Conservation (phyloP, 1,140 invertebrate species). For the Eriocheir sinensis region DNA sequence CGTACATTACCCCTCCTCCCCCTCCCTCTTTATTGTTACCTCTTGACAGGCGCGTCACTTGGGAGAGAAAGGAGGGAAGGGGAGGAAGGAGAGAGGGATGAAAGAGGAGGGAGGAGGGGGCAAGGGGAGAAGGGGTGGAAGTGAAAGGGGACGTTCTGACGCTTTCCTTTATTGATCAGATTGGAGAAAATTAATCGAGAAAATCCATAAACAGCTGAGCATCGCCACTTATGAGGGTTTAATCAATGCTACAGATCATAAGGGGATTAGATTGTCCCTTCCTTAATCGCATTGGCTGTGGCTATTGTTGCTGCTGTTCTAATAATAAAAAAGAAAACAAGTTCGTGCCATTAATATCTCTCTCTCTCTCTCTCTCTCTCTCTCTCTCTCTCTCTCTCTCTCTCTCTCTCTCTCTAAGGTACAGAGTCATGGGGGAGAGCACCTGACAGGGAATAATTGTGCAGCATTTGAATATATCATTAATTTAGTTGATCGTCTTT, state of each 20-base stretch:
- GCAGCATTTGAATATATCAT: not conserved
- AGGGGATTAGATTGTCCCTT: not conserved
- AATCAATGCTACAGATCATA: not conserved
- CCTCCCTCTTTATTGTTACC: conserved; percentile 3
- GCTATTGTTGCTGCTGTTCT: not conserved
- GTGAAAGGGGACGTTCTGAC: not conserved
- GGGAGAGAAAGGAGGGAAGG: not conserved
- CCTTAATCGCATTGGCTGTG: not conserved
- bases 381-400: not conserved
- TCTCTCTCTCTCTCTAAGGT: too few species aligned
- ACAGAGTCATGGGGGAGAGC: not conserved
- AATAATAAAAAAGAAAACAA: too few species aligned
- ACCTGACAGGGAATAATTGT: not conserved
- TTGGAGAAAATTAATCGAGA: not conserved
- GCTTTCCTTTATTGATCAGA: not conserved
- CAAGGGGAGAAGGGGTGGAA: too few species aligned
- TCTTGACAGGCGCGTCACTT: not conserved
- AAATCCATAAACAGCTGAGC: not conserved
- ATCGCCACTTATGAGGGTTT: not conserved
- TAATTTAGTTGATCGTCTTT: too few species aligned
- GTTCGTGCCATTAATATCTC: not conserved
- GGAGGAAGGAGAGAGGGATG: not conserved
- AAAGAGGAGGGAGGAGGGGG: not conserved
- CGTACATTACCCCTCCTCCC: not conserved
- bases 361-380: not conserved